Evolutionary conservation across 2,888 invertebrate species (phyloP), one percentile per base, ranked within the genome.

Genomic region (Xanthorhoe spadicearia): DNA sequence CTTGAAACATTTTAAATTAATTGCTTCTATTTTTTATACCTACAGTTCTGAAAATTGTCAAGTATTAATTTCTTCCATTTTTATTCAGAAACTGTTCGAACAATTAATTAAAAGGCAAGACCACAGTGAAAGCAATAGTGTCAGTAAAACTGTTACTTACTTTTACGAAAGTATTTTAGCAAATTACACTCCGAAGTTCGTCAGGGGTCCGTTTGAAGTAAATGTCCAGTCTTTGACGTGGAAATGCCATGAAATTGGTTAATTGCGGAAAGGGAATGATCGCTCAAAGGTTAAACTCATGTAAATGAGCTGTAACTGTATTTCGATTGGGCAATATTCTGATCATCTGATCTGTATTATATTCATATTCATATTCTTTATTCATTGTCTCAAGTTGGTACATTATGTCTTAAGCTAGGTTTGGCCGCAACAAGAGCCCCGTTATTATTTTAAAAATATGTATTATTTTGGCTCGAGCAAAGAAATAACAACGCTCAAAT

Each of bases 181-280:
- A 13, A 38, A 43, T 43, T 43, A 43, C 38, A 43, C 15, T 48
- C 15, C 3, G 15, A 17, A 58, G 50, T 58, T 50, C 48, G 32
- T 48, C 55, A 55, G 38, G 19, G 38, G 19, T 17, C 32, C 28
- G 51, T 63, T 48, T 48, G 46, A 52, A 46, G 18, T 56, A 23
- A 59, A 43, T 51, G 51, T 38, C 51, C 28, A 32, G 55, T 43
- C 38, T 50, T 55, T 56, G 55, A 51, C 46, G 56, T 56, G 51
- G 62, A 63, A 57, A 57, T 46, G 38, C 17, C 38, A 8, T 38
- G 35, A 51, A 63, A 63, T 58, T 58, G 52, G 32, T 32, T 57
- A 57, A 61, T 61, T 54, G 48, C 49, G 54, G 19, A 6, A 35
- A 2, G 55, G 35, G 38, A 17, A 38, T 50, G 38, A 55, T 13